Evolutionary conservation across 2,888 invertebrate species (phyloP), one percentile per base, ranked within the genome.

Genomic region (Zonitis immaculata): DNA sequence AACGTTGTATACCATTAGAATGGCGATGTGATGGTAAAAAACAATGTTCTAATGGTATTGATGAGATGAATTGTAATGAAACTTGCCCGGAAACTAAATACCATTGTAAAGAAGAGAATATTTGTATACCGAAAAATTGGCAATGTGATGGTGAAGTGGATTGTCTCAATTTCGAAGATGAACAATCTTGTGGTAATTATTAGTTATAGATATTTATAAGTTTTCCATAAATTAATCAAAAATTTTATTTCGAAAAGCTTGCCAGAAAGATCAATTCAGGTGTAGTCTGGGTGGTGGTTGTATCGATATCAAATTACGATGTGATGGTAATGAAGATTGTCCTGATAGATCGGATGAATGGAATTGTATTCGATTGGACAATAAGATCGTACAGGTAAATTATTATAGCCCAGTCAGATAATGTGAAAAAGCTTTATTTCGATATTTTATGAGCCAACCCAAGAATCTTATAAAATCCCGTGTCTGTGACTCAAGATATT

Each of bases 271-370:
- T 52, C 77, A 82, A 66, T 82, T 81, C 65, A 80, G 79, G 66
- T 83, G 84, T 61, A 66, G 73, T 35, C 75, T 78, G 1, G 83
- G 84, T 12, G 83, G 83, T 5, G 83, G 83, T n/a, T 84, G 85
- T 63, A 75, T 84, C 16, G 70, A 74, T 1, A 63, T 69, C 32
- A 67, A 71, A 16, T 74, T 78, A 57, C 69, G 80, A 3, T 85
- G 85, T 65, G 82, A 85, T 66, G 84, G 84, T 1, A 71, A 79
- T 18, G 76, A 78, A 25, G 79, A 85, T 58, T 85, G 85, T 63
- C 77, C 81, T 0, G 85, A 85, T 66, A 74, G 74, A 52, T 84
- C 83, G 1, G 85, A 85, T 63, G 84, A 85, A 71, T 83, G 82
- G 81, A 73, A 78, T 47, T 85, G 85, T 61, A 61, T 73, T 20